These are phyloP conservation scores for Ciona savignyi DNA, from an alignment of 23 tunicate genomes.

Conservation along the genomic window DNA sequence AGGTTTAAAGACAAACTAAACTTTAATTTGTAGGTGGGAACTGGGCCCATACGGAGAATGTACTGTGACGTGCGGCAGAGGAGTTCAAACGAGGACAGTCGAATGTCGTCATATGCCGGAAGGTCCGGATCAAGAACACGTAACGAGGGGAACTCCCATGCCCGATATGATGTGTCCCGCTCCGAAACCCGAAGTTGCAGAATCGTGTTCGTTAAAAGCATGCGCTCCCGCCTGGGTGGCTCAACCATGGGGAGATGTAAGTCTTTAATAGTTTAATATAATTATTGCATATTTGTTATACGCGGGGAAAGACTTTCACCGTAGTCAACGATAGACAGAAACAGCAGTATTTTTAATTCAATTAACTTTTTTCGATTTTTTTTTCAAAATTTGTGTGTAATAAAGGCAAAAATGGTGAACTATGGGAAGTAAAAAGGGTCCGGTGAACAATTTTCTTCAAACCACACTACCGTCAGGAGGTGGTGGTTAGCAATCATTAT, in stretches of 20 bases:
- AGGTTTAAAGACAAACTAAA: no score
- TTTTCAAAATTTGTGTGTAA: no score
- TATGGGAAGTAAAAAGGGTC: conserved; percentile 47
- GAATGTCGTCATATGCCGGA: conserved; percentile 66
- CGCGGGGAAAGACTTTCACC: no score
- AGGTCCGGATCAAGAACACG: conserved; percentile 10
- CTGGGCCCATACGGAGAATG: conserved; percentile 56
- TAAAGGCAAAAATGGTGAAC: neutral
- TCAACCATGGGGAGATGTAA: conserved; percentile 41
- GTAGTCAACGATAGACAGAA: no score
- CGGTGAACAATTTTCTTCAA: no score
- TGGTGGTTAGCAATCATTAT: no score
- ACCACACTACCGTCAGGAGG: no score
- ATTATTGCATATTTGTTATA: no score
- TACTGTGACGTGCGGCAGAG: conserved; percentile 63
- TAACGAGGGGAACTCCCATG: conserved; percentile 10
- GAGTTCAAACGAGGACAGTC: conserved; percentile 51
- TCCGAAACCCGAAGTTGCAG: conserved; percentile 47
- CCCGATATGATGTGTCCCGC: conserved; percentile 81
- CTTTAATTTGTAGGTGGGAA: conserved; percentile 71
- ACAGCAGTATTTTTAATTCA: no score
- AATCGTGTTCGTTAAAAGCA: conserved; percentile 27
- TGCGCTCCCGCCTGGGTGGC: conserved; percentile 64
- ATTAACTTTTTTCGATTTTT: no score
- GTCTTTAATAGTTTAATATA: no score